Base-by-base conservation (phyloP, 2,888 invertebrate genomes). In the Yponomeuta sedellus region DNA sequence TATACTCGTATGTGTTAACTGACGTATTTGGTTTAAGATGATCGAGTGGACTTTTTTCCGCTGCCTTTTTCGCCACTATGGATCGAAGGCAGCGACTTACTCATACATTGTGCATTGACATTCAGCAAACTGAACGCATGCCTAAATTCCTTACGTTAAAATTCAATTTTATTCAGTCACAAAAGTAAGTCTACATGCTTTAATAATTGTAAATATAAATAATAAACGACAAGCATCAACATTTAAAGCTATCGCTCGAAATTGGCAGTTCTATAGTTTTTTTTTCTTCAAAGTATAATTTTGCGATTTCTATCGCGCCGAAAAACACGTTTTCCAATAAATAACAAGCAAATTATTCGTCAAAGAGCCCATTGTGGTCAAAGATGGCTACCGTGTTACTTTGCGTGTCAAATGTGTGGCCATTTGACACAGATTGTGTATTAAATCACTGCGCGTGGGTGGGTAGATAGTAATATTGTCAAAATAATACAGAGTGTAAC, bases 341-440 rank as follows among this genome's bases (percentile, higher is more conserved):
- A 52, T 16, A 52, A 52, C 44, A 52, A 52, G 44, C 44, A 1
- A 44, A 44, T 44, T 44, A 16, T 44, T 44, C 44, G 16, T 16
- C 12, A 52, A 12, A 52, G 16, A 52, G 10, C 44, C 6, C 44
- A 52, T 52, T 52, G 44, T 52, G 44, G 44, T 16, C 16, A 16
- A 16, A 52, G 22, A 22, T 59, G 1, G 59, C 59, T 59, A 59
- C 59, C 12, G 59, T 59, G 25, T 59, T 22, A 59, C 59, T 22
- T 22, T 59, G 25, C 58, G 59, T 59, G 59, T 59, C 59, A 59
- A 10, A 52, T 52, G 44, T 52, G 44, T 52, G 44, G 44, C 44
- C 44, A 16, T 16, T 52, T 52, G 44, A 52, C 44, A 52, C 16
- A 12, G 16, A 52, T 52, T 52, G 10, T 52, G 44, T 52, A 52